These are phyloP conservation scores for Pseudonaja textilis DNA, from an alignment of 2,113 vertebrate genomes.

Conservation along the genomic window DNA sequence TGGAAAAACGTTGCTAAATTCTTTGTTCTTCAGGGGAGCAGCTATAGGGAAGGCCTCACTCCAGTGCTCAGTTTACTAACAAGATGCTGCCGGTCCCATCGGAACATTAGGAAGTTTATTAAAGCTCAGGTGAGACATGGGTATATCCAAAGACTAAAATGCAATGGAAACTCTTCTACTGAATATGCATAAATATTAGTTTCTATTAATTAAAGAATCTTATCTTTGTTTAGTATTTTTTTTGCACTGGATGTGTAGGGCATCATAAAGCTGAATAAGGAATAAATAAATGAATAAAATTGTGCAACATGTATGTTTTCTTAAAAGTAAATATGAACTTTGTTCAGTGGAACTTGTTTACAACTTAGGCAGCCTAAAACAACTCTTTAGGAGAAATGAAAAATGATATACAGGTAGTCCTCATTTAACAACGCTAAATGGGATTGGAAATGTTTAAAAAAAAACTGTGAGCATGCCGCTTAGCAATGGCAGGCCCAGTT, in stretches of 20 bases:
- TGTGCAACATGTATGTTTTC: background rate
- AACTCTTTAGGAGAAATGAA: background rate
- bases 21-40: slow-evolving; percentile 79
- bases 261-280: background rate
- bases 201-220: background rate
- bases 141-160: background rate
- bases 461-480: background rate
- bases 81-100: slow-evolving; percentile 87
- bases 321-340: background rate
- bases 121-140: slow-evolving; percentile 85
- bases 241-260: background rate
- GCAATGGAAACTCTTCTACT: background rate
- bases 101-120: slow-evolving; percentile 93
- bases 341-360: background rate
- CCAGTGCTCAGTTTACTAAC: slow-evolving; percentile 95
- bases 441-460: background rate
- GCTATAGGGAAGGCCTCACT: slow-evolving; percentile 94
- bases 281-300: background rate
- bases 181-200: background rate
- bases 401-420: background rate
- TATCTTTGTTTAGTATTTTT: background rate
- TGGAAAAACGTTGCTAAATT: background rate
- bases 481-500: background rate
- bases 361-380: background rate
- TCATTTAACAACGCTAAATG: background rate